A percentile compares a stretch with the other conserved stretches of the same genome.
phyloP scores from a whole-genome alignment of 2,113 vertebrate genomes.

The Lepidothrix coronata region DNA sequence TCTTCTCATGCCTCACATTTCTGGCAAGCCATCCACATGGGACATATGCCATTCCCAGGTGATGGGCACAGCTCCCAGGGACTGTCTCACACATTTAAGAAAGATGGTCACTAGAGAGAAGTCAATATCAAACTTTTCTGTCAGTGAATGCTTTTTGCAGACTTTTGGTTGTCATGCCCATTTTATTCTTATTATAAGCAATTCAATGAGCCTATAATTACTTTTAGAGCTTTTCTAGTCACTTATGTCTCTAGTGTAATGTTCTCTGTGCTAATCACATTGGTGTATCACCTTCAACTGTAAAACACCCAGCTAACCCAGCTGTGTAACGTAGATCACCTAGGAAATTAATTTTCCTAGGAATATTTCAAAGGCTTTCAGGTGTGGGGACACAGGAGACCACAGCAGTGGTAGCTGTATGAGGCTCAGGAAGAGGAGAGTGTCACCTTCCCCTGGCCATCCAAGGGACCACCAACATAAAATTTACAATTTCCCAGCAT shows the following conservation, averaged over 20 bases:
- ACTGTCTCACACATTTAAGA: neutral
- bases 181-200: neutral
- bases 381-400: fast-evolving
- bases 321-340: neutral
- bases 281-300: neutral
- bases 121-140: neutral
- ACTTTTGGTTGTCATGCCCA: neutral
- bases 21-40: neutral
- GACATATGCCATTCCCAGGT: neutral
- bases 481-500: neutral
- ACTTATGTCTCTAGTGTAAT: neutral
- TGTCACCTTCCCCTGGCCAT: neutral
- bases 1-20: conserved; percentile 40
- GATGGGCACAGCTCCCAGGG: neutral
- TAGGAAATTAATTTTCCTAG: neutral
- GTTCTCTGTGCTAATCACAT: neutral
- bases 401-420: fast-evolving
- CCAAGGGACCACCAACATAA: neutral
- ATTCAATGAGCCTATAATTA: neutral
- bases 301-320: neutral
- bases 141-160: neutral
- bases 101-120: neutral
- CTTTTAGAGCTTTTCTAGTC: neutral
- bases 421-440: neutral
- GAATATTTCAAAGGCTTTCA: neutral